A percentile compares a stretch with the other conserved stretches of the same genome.
phyloP scores from a whole-genome alignment of 2,113 vertebrate genomes.

The Onychostruthus taczanowskii region DNA sequence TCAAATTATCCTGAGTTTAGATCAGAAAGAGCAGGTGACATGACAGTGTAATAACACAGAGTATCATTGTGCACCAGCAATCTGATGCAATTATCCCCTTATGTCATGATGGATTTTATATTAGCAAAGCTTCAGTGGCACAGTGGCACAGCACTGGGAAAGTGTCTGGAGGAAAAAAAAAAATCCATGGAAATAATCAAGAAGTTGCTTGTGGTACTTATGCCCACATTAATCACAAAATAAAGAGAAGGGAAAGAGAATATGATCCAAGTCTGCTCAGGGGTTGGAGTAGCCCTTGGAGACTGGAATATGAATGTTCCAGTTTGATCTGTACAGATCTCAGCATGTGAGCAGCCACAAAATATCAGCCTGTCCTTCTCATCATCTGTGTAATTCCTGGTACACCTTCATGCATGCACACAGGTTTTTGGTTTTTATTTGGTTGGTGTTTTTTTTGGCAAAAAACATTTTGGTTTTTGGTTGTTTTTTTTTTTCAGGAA shows the following conservation, averaged over 20 bases:
- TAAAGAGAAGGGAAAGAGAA: neutral
- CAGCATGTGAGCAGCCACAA: neutral
- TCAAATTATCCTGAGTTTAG: neutral
- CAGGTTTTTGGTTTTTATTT: neutral
- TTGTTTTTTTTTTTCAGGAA: neutral
- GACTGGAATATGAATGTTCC: neutral
- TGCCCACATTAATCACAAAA: neutral
- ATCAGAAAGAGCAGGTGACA: neutral
- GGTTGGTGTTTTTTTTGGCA: too few species aligned
- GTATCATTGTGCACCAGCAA: neutral
- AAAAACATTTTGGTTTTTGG: neutral
- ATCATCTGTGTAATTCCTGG: neutral
- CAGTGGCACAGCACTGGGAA: neutral
- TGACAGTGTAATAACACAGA: neutral
- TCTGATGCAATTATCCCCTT: neutral
- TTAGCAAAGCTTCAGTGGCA: neutral
- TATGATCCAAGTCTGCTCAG: too few species aligned
- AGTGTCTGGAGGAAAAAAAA: neutral
- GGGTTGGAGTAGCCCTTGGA: neutral
- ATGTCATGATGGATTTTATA: neutral
- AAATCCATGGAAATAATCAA: neutral
- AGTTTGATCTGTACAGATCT: neutral
- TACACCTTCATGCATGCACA: neutral
- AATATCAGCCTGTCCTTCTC: neutral
- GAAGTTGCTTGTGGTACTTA: neutral